These are phyloP conservation scores for Zosterops hypoxanthus DNA, from an alignment of 2,113 vertebrate genomes.

Conservation along the genomic window DNA sequence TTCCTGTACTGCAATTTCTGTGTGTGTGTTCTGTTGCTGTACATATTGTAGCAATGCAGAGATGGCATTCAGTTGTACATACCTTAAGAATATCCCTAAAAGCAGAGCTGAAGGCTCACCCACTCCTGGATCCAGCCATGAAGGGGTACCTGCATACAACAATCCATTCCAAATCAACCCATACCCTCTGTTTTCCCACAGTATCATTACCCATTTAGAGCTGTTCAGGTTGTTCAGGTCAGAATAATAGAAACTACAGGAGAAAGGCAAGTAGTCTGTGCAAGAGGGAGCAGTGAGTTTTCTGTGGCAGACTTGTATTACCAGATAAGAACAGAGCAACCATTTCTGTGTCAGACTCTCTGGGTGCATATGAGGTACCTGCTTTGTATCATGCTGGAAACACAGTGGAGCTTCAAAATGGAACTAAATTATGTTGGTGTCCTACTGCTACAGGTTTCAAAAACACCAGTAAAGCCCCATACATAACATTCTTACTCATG, in stretches of 20 bases:
- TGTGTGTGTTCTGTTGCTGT: background rate
- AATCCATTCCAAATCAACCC: background rate
- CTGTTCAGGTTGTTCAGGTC: background rate
- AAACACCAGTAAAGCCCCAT: background rate
- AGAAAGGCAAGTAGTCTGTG: background rate
- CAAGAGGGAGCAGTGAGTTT: background rate
- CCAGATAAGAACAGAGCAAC: fast-evolving
- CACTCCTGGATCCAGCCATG: background rate
- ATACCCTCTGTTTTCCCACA: background rate
- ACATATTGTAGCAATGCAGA: background rate
- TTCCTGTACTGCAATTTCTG: background rate
- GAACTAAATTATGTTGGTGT: background rate
- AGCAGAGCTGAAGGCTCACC: background rate
- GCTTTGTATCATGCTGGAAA: background rate
- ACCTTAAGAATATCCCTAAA: background rate
- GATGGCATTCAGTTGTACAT: fast-evolving
- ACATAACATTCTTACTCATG: background rate
- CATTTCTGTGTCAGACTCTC: background rate
- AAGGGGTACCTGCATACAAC: background rate
- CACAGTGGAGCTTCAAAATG: background rate
- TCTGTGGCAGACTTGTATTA: background rate
- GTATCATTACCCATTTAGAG: background rate
- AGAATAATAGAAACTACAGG: background rate
- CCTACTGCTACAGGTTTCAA: background rate
- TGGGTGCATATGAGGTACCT: background rate